phyloP scores from a whole-genome alignment of 1,140 invertebrate genomes.

The Drosophila tsacasi region DNA sequence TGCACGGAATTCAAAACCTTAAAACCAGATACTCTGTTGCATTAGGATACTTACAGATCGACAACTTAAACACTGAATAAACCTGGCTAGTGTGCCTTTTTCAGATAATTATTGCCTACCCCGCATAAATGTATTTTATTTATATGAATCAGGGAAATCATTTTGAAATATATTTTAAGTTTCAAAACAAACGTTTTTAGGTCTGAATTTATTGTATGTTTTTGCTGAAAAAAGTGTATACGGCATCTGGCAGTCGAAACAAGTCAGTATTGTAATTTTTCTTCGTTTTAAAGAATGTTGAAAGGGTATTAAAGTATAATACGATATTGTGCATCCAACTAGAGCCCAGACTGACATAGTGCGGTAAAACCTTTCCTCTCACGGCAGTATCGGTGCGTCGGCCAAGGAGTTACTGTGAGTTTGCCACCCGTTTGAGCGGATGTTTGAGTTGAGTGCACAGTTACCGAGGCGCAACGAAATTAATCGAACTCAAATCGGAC shows the following conservation, averaged over 20 bases:
- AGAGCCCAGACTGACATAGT: not conserved
- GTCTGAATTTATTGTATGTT: not conserved
- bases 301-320: not conserved
- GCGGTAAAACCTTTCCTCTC: conserved; percentile 28
- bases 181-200: not conserved
- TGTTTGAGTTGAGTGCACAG: conserved; percentile 81
- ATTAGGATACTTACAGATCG: not conserved
- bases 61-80: not conserved
- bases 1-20: not conserved
- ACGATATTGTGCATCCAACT: not conserved
- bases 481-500: conserved; percentile 67
- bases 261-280: not conserved
- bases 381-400: not conserved
- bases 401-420: conserved; percentile 11
- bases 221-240: not conserved
- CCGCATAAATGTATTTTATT: too few relatives aligned
- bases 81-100: not conserved
- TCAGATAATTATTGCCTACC: too few relatives aligned
- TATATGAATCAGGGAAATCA: too few relatives aligned
- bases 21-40: not conserved
- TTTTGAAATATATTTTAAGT: not conserved
- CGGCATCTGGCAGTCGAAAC: not conserved
- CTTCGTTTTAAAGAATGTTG: not conserved
- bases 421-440: conserved; percentile 56
- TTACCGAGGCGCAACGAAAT: conserved; percentile 81